These are phyloP conservation scores for Perodicticus potto DNA, from an alignment of 2,797 vertebrate species.

Conservation along the genomic window DNA sequence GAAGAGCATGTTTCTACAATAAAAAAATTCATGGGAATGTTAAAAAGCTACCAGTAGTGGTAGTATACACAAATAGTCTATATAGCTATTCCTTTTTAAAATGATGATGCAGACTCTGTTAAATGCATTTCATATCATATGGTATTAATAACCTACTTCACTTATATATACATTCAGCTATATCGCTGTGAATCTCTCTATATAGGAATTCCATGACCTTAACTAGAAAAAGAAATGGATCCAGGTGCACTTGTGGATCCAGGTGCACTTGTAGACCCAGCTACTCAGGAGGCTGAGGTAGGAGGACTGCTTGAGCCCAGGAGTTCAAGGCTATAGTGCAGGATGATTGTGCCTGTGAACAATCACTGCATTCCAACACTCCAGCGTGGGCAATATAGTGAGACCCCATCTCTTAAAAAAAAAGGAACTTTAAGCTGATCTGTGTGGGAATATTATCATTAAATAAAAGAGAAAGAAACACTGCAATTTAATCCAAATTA, in stretches of 20 bases:
- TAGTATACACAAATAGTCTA: background rate
- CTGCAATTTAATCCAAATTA: slow-evolving; percentile 44
- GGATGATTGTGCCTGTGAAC: background rate
- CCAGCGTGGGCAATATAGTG: background rate
- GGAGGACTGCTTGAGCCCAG: background rate
- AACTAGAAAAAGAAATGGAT: slow-evolving; percentile 40
- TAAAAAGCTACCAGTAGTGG: background rate
- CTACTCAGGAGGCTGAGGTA: background rate
- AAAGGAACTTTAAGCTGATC: slow-evolving; percentile 11
- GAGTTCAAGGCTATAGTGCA: background rate
- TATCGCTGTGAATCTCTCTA: background rate
- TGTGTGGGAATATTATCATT: background rate
- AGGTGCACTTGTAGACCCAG: background rate
- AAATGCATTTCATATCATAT: background rate
- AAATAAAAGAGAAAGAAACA: slow-evolving; percentile 23
- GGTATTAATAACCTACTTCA: background rate
- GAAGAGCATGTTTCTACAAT: background rate
- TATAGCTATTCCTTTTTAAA: background rate
- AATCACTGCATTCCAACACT: background rate
- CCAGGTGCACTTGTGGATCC: background rate
- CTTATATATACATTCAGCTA: background rate
- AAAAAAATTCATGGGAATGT: background rate
- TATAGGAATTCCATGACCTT: background rate
- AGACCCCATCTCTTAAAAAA: background rate
- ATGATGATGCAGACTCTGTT: background rate